A percentile compares a stretch with the other conserved stretches of the same genome.
phyloP scores from a whole-genome alignment of 2,113 vertebrate genomes.

The Hippocampus zosterae region DNA sequence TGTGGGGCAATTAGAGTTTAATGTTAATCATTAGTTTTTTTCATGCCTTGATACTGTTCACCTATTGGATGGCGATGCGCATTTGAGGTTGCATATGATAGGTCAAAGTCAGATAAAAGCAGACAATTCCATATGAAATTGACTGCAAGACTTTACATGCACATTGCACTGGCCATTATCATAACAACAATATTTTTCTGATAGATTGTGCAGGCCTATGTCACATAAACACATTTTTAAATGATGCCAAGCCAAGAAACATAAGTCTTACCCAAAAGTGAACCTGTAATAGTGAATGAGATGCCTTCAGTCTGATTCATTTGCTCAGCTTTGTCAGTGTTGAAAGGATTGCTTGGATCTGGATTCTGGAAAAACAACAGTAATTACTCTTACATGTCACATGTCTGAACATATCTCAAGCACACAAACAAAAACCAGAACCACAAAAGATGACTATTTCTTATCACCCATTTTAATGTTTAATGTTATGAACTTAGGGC shows the following conservation, averaged over 20 bases:
- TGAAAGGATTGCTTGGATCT: neutral
- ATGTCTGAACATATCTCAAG: neutral
- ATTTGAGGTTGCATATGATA: no score
- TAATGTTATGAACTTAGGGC: neutral
- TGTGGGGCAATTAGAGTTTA: no score
- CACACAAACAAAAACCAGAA: neutral
- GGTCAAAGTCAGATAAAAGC: no score
- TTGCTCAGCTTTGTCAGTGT: slow-evolving; percentile 5
- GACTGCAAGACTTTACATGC: no score
- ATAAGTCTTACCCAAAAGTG: slow-evolving; percentile 55
- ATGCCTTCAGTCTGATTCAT: neutral
- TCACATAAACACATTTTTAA: neutral
- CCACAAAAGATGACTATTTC: neutral
- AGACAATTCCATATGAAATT: no score
- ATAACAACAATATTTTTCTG: no score
- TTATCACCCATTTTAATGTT: neutral
- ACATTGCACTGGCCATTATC: no score
- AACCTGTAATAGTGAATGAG: slow-evolving; percentile 6
- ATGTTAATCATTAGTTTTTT: no score
- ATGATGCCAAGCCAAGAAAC: neutral
- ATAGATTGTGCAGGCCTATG: no score
- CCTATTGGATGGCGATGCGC: no score
- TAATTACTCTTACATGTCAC: neutral
- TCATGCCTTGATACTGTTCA: no score
- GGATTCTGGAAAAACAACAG: slow-evolving; percentile 27